Conservation (phyloP, 2,797 vertebrate genomes). For the Phrynocephalus forsythii region DNA sequence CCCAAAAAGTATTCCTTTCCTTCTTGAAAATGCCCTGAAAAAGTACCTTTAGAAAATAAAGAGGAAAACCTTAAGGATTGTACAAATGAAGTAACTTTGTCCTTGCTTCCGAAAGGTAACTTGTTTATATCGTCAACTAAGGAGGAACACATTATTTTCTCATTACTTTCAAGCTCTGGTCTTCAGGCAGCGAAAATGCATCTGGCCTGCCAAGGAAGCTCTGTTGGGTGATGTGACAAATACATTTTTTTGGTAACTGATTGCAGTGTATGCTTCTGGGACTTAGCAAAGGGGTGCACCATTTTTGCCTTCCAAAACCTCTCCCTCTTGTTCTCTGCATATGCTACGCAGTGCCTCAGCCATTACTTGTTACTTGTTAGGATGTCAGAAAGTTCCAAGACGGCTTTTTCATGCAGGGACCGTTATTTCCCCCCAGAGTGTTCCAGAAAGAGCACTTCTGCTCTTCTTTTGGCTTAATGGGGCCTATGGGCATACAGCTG, state of each 20-base stretch:
- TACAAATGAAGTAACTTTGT: not conserved
- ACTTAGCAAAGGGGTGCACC: not conserved
- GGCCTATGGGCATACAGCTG: constrained; percentile 76
- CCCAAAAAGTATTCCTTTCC: too few species aligned
- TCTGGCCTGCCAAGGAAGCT: not conserved
- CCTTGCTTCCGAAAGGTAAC: not conserved
- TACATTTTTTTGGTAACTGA: not conserved
- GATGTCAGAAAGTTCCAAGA: constrained; percentile 48
- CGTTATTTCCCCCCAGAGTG: constrained; percentile 47
- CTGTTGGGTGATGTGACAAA: not conserved
- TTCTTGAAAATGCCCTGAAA: too few species aligned
- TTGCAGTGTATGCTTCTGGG: not conserved
- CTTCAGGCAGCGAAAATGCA: not conserved
- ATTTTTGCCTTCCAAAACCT: not conserved
- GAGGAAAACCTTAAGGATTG: too few species aligned
- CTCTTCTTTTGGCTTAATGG: constrained; percentile 76
- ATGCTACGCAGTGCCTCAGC: accelerated
- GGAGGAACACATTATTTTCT: not conserved
- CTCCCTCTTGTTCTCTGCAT: not conserved
- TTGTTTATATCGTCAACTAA: too few species aligned
- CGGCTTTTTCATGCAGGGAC: constrained; percentile 55
- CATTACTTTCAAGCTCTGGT: not conserved
- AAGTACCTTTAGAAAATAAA: too few species aligned
- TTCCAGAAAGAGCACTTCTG: constrained; percentile 63
- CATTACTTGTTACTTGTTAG: constrained; percentile 37